Evolutionary conservation across 2,797 vertebrate genomes (phyloP).

Genomic region (Micropoecilia bifurca): DNA sequence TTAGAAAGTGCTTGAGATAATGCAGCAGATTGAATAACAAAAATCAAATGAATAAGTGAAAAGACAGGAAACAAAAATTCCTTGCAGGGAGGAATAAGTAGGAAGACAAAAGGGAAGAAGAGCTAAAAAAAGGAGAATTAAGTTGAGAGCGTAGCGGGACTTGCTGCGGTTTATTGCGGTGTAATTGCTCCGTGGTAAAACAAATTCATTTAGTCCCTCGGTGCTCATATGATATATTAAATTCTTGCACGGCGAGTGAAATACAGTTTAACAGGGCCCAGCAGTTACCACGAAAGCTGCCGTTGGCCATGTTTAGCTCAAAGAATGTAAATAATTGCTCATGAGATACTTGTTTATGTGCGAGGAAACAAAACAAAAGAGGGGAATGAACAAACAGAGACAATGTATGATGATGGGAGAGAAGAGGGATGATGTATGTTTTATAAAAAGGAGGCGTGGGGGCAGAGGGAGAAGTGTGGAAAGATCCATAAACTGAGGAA

Average conservation of each 20-base stretch:
- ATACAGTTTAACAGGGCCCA: conserved; percentile 6
- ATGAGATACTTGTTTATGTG: neutral
- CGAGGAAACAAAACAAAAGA: neutral
- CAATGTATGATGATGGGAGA: neutral
- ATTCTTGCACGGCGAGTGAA: conserved; percentile 16
- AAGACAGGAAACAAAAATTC: neutral
- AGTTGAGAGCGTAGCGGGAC: conserved; percentile 7
- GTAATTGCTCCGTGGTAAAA: conserved; percentile 32
- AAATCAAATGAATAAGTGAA: neutral
- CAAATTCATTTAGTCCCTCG: conserved; percentile 40
- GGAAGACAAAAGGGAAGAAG: neutral
- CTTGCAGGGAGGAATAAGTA: neutral
- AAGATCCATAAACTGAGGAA: conserved; percentile 57
- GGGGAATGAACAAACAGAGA: neutral
- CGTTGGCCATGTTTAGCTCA: neutral
- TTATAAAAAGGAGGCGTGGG: conserved; percentile 47
- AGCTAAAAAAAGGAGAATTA: neutral
- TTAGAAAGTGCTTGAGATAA: neutral
- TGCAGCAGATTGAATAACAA: neutral
- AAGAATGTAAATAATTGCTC: neutral
- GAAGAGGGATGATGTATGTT: conserved; percentile 28
- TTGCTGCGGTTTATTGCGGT: conserved; percentile 10
- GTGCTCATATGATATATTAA: conserved; percentile 20
- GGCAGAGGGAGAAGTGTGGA: conserved; percentile 26
- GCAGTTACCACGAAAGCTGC: neutral